phyloP scores from a whole-genome alignment of 2,113 vertebrate species.

The Atrichornis clamosus region DNA sequence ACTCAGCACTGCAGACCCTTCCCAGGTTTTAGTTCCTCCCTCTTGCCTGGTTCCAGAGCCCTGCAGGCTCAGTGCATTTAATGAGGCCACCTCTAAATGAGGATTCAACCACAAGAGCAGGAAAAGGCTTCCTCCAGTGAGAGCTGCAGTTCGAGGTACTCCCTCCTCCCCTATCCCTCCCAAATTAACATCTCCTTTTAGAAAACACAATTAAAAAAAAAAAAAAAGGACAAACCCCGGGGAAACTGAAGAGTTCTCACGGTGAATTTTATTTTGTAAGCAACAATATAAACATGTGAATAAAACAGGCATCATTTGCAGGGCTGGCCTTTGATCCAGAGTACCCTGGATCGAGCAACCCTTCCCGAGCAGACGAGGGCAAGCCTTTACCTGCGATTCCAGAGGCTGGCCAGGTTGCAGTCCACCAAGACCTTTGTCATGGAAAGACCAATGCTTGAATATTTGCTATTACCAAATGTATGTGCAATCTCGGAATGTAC shows the following conservation, averaged over 20 bases:
- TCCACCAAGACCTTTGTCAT: conserved; percentile 3
- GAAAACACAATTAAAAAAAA: not conserved
- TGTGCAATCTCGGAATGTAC: not conserved
- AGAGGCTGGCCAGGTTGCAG: not conserved
- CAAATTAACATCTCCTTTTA: not conserved
- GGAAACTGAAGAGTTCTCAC: conserved; percentile 51
- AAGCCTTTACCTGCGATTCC: not conserved
- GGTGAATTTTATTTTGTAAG: conserved; percentile 67
- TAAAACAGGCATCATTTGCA: conserved; percentile 46
- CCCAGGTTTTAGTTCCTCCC: not conserved
- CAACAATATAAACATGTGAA: conserved; percentile 63
- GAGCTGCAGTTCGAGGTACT: not conserved
- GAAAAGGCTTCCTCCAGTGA: not conserved
- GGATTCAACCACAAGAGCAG: not conserved
- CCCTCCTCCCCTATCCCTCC: not conserved
- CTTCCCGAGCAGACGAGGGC: not conserved
- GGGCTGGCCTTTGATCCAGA: conserved; percentile 36
- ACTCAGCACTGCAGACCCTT: not conserved
- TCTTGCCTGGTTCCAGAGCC: not conserved
- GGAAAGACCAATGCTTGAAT: not conserved
- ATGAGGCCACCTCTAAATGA: not conserved
- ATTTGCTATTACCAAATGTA: not conserved
- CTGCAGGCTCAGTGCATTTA: not conserved
- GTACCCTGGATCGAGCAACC: not conserved
- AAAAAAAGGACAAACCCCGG: not conserved